Evolutionary conservation across 2,797 vertebrate species (phyloP).

Genomic region (Gambusia yucatana): DNA sequence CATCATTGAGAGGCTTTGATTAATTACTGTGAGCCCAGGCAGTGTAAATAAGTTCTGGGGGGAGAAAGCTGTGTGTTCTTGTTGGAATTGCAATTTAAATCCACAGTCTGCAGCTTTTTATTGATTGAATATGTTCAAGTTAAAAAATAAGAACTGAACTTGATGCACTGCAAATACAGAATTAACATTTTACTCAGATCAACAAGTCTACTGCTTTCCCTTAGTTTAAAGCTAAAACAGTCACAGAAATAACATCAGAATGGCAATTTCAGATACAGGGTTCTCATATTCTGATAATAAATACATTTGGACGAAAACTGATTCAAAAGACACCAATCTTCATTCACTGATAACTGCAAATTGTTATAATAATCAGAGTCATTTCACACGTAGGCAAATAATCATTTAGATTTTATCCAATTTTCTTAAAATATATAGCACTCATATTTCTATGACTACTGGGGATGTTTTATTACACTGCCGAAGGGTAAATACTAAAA

Average conservation of each 20-base stretch:
- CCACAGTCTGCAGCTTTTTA: background rate
- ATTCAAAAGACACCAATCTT: background rate
- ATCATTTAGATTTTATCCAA: background rate
- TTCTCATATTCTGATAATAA: background rate
- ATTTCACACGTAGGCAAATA: background rate
- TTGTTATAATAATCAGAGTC: background rate
- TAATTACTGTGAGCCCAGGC: slow-evolving; percentile 1
- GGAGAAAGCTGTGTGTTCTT: background rate
- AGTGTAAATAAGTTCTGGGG: background rate
- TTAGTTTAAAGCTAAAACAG: background rate
- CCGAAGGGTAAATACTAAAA: background rate
- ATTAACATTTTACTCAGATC: background rate
- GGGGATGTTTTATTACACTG: no score
- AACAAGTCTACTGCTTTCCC: background rate
- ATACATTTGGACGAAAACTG: background rate
- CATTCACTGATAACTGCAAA: background rate
- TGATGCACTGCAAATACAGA: background rate
- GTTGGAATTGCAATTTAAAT: background rate
- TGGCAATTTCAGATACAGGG: background rate
- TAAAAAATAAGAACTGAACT: background rate
- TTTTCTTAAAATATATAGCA: background rate
- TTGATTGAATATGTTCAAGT: background rate
- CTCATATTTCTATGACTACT: background rate
- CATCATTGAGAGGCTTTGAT: slow-evolving; percentile 11
- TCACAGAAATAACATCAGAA: background rate